Base-by-base conservation (phyloP, 2,113 vertebrate species). In the Dasypus novemcinctus region DNA sequence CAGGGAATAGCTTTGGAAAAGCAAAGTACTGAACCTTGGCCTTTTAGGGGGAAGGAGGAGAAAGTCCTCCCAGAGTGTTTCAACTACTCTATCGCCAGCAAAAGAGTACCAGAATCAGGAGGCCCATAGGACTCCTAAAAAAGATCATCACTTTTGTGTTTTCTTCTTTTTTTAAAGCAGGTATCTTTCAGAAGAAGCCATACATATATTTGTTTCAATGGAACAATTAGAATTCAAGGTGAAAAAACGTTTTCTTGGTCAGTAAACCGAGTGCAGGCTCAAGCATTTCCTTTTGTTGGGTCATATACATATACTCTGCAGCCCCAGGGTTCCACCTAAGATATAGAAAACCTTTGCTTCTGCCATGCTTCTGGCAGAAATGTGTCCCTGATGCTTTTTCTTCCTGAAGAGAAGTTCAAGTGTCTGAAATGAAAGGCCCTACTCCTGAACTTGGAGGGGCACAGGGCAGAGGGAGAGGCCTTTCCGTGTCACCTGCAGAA, bases 141-240 rank as follows among this genome's bases (percentile, higher is more conserved):
- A 27, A 20, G 54, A 20, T 36, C 68, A 49, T 43, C 72, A 17
- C 20, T 41, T 68, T 21, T 52, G n/a, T 27, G 7, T 17, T 49
- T 68, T n/a, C 1, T 41, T 46, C 25, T 33, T 76, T 46, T 52
- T 87, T 63, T 31, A 84, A 63, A 49, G 80, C 38, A 72, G 13
- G 14, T 63, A 59, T 63, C n/a, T 36, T 88, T 54, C 52, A n/a
- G 33, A 79, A 72, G 87, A 88, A 87, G 49, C 36, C 63, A 63
- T 46, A 59, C 29, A 33, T 66, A 15, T 27, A 54, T 52, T 52
- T 57, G 14, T 54, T 76, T 72, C 68, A 75, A 36, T 14, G 3
- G 64, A 72, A 64, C 41, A 72, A 36, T 54, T 33, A 43, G 69
- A 92, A 63, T 89, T 33, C 41, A 69, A 41, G 25, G 33, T 41